These are phyloP conservation scores for Drosophila atripex DNA, from an alignment of 2,888 invertebrate genomes.

Conservation along the genomic window DNA sequence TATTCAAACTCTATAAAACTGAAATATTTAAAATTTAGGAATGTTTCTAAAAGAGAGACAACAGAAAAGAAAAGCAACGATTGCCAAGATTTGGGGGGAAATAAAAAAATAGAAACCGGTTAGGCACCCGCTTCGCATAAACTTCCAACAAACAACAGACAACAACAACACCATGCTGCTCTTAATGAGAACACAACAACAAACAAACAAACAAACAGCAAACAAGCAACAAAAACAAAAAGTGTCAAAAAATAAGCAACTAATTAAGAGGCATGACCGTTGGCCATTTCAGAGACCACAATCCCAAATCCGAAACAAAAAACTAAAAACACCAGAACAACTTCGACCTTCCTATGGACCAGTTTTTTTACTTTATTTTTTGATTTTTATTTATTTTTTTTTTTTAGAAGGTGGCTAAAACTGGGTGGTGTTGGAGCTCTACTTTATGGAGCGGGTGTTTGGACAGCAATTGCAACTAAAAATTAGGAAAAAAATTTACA, in stretches of 20 bases:
- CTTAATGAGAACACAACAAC: conserved; percentile 55
- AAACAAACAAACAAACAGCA: conserved; percentile 14
- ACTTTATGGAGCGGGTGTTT: conserved; percentile 15
- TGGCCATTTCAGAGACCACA: conserved; percentile 29
- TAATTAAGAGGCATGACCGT: conserved; percentile 65
- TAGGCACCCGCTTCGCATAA: conserved; percentile 55
- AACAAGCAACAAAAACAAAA: conserved; percentile 38
- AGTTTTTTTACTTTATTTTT: conserved; percentile 43
- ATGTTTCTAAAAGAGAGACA: not conserved
- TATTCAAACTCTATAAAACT: not conserved
- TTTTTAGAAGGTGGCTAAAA: not conserved
- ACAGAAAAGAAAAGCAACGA: not conserved
- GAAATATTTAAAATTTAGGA: not conserved
- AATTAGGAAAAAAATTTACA: not conserved
- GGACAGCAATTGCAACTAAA: conserved; percentile 5
- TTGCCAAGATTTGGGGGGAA: too few species aligned
- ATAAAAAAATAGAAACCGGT: conserved; percentile 29
- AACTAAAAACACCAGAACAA: conserved; percentile 15
- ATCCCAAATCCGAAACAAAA: not conserved
- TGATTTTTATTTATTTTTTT: not conserved
- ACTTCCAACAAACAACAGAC: conserved; percentile 15
- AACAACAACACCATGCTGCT: conserved; percentile 34
- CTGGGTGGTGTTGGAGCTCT: not conserved
- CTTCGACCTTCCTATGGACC: conserved; percentile 65
- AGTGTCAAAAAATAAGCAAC: conserved; percentile 66